A percentile compares a stretch with the other conserved stretches of the same genome.
Evolutionary conservation across 2,113 vertebrate genomes (phyloP).

Genomic region (Catagonus wagneri): DNA sequence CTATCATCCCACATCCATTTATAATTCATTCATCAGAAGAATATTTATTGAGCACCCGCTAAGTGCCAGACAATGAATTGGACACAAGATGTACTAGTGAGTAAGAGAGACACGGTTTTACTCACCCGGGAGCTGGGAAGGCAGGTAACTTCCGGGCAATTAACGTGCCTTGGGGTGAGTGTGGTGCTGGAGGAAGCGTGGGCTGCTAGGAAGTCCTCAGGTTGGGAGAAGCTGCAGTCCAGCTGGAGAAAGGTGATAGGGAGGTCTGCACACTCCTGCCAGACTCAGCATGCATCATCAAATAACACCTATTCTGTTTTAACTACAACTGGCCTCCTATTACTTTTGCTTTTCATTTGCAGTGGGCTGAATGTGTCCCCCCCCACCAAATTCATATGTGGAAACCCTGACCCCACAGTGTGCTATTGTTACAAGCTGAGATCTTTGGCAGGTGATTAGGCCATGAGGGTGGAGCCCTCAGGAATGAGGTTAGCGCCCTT

Average conservation of each 20-base stretch:
- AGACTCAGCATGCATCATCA: background rate
- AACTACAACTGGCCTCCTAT: background rate
- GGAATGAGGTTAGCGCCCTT: background rate
- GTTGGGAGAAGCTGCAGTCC: background rate
- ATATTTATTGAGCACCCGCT: background rate
- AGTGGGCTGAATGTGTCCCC: background rate
- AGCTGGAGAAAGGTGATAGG: background rate
- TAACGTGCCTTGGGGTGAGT: background rate
- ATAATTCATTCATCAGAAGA: background rate
- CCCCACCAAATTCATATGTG: background rate
- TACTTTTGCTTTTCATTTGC: background rate
- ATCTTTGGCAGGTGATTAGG: background rate
- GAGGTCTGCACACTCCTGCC: background rate
- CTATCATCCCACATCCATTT: background rate
- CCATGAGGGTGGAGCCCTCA: background rate
- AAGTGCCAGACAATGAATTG: background rate
- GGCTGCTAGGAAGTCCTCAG: background rate
- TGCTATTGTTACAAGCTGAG: background rate
- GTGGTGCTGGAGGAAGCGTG: background rate
- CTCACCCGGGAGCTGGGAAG: background rate
- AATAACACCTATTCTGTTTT: background rate
- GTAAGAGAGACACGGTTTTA: background rate
- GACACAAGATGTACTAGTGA: background rate
- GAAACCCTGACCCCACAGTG: background rate
- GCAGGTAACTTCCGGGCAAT: background rate